Conservation (phyloP, 2,888 invertebrate species). For the Catonia carolina region DNA sequence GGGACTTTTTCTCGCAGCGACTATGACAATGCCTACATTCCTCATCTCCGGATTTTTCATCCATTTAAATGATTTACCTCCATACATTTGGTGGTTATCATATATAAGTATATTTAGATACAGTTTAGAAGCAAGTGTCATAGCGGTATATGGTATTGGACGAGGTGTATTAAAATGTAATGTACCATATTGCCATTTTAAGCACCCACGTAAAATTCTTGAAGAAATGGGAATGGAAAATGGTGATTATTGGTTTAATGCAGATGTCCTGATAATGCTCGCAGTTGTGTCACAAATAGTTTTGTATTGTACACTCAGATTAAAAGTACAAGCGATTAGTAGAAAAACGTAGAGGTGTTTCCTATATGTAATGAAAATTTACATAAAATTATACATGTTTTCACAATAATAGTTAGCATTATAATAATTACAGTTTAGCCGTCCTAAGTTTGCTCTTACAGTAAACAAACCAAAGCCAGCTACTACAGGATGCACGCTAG, state of each 20-base stretch:
- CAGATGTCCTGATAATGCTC: conserved; percentile 4
- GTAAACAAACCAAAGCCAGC: no score
- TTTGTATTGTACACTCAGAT: conserved; percentile 10
- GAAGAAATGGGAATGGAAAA: conserved; percentile 76
- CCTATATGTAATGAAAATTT: no score
- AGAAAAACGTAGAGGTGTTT: no score
- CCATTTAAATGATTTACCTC: conserved; percentile 82
- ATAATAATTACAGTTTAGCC: no score
- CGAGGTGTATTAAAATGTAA: conserved; percentile 75
- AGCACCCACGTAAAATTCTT: conserved; percentile 46
- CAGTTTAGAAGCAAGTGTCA: conserved; percentile 79
- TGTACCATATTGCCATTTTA: conserved; percentile 48
- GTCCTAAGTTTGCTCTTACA: no score
- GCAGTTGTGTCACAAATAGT: conserved; percentile 11
- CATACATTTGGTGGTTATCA: conserved; percentile 80
- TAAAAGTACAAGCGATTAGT: neutral
- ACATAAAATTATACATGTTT: no score
- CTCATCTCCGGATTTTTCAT: conserved; percentile 93
- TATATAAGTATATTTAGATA: conserved; percentile 81
- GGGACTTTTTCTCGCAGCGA: conserved; percentile 69
- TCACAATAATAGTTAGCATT: no score
- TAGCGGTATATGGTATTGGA: conserved; percentile 82
- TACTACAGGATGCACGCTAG: no score
- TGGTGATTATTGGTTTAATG: conserved; percentile 43
- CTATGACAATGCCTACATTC: conserved; percentile 83